phyloP scores from a whole-genome alignment of 1,140 invertebrate genomes.

The Globodera rostochiensis region DNA sequence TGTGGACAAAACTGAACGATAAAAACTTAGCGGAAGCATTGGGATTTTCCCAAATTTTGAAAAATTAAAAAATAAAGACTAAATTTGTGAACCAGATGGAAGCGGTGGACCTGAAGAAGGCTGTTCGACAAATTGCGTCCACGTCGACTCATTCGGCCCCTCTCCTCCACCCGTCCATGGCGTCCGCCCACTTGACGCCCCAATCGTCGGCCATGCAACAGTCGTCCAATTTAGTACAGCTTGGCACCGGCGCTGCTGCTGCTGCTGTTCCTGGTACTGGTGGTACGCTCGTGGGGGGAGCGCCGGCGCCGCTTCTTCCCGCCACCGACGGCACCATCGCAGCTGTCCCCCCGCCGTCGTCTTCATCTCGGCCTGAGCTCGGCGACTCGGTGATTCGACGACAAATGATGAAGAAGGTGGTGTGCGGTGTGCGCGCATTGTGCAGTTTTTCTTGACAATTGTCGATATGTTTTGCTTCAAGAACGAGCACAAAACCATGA shows the following conservation, averaged over 20 bases:
- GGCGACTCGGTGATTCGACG: constrained; percentile 35
- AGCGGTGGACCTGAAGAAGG: constrained; percentile 30
- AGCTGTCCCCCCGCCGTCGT: neutral
- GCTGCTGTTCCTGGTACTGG: neutral
- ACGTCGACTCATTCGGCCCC: neutral
- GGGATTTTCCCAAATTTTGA: too few species aligned
- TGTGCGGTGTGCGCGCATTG: neutral
- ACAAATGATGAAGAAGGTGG: constrained; percentile 41
- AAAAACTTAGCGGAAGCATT: too few species aligned
- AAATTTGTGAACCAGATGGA: constrained; percentile 34
- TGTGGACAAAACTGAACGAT: too few species aligned
- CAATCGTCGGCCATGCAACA: constrained; percentile 29
- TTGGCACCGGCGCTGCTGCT: neutral
- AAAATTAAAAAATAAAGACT: too few species aligned
- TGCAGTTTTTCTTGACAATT: too few species aligned
- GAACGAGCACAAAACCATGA: too few species aligned
- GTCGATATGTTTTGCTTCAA: too few species aligned
- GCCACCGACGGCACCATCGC: too few species aligned
- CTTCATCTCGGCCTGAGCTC: constrained; percentile 9
- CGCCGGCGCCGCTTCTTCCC: neutral
- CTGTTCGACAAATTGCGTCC: constrained; percentile 34
- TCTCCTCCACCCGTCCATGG: neutral
- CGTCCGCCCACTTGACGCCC: neutral
- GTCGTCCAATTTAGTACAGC: constrained; percentile 7
- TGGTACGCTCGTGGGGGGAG: neutral